Base-by-base conservation (phyloP, 1,140 invertebrate species). In the Chrysomallon squamiferum region DNA sequence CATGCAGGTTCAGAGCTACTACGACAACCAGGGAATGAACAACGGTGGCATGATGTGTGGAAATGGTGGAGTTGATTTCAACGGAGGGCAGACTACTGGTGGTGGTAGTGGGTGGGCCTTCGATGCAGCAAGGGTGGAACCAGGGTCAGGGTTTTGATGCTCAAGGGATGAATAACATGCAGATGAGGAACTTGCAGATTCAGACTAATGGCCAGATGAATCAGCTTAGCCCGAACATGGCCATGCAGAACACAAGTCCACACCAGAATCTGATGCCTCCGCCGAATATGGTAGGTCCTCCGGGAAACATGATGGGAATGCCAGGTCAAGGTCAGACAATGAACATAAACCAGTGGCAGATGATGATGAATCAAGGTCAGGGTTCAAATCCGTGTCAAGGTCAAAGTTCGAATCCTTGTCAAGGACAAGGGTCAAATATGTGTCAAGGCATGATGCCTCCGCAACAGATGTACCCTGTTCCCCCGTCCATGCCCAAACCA, bases 321-420 rank as follows among this genome's bases (percentile, higher is more conserved):
- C n/a, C 50, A 5, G 22, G 15, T 25, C 50, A 54, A 27, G 25
- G 50, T 45, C 61, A 57, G 32, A 65, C 64, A 59, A 61, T 56
- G 38, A 77, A 81, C 3, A 80, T 78, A 58, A 69, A 81, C 72
- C 62, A 84, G 77, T 58, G 85, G 84, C 65, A 82, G 79, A 47
- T 58, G 15, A 58, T 68, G 60, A 62, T 52, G 30, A 73, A 62
- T 33, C 63, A 59, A 65, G 64, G 56, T 43, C 64, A 66, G 20
- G 62, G 49, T 38, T n/a, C 58, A 20, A 27, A 59, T 20, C 59
- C 56, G 9, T 41, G 58, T 38, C 33, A 50, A 3, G 4, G 20
- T 30, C 32, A 5, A 69, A 72, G 69, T 45, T 64, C 32, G 70
- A 59, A 68, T 56, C 49, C 43, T 65, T 59, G 45, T 49, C 58